Conservation (phyloP, 2,888 invertebrate genomes). For the Zele albiditarsus region DNA sequence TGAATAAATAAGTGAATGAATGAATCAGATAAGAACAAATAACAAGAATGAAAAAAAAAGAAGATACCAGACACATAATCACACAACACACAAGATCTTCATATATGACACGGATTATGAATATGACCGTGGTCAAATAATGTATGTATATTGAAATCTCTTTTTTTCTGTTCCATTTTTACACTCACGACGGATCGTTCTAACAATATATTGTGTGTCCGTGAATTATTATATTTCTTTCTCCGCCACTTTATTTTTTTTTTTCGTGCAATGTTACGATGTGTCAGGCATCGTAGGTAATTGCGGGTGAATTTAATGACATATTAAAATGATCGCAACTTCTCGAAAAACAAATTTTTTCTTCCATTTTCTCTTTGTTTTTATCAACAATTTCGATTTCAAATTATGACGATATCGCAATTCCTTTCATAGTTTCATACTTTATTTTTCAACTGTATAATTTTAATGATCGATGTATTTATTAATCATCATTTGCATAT, state of each 20-base stretch:
- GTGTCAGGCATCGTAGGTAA: not conserved
- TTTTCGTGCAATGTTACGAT: not conserved
- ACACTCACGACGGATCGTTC: not conserved
- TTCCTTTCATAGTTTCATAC: not conserved
- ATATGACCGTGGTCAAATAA: not conserved
- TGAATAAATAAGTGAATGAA: constrained; percentile 24
- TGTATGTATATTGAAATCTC: not conserved
- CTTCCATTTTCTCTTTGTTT: not conserved
- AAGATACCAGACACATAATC: not conserved
- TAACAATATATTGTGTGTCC: not conserved
- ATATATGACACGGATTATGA: constrained; percentile 29
- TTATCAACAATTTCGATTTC: not conserved
- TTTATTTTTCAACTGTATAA: constrained; percentile 5
- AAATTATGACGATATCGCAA: not conserved
- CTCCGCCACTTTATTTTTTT: not conserved
- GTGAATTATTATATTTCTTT: not conserved
- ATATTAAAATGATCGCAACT: not conserved
- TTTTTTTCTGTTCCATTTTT: not conserved
- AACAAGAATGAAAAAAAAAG: constrained; percentile 14
- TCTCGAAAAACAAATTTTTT: too few species aligned
- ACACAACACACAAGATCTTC: constrained; percentile 27
- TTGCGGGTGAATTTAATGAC: not conserved
- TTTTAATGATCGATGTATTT: constrained; percentile 31
- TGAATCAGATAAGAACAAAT: not conserved
- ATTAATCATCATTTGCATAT: constrained; percentile 6